Percentiles rank a stretch among this genome's conserved stretches.
Evolutionary conservation across 37 sponge, comb jelly and placozoan species (phyloP).

Genomic region (Aplysina aerophoba): DNA sequence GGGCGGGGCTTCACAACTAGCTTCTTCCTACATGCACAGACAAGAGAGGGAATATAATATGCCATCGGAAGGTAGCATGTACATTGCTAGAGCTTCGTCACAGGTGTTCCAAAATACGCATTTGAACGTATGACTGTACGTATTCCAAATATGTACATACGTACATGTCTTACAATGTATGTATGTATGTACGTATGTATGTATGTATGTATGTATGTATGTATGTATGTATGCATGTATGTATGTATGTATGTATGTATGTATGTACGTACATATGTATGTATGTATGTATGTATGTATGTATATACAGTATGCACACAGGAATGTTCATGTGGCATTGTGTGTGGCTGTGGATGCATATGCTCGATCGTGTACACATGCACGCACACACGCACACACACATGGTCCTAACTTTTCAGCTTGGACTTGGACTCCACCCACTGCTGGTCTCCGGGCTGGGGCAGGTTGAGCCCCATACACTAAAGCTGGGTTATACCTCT

Average conservation of each 20-base stretch:
- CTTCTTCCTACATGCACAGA: constrained; percentile 43
- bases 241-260: background rate
- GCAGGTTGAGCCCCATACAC: constrained; percentile 39
- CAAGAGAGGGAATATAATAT: background rate
- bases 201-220: too few relatives aligned
- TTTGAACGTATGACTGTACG: too few relatives aligned
- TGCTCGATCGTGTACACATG: too few relatives aligned
- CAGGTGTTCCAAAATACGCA: too few relatives aligned
- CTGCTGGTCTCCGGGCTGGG: background rate
- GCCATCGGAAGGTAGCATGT: background rate
- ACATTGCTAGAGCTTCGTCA: background rate
- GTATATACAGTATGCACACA: background rate
- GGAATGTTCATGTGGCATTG: background rate
- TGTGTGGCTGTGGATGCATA: background rate
- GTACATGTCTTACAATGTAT: too few relatives aligned
- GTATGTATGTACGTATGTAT: too few relatives aligned
- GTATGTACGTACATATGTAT: background rate
- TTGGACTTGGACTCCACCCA: constrained; percentile 23
- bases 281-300: background rate
- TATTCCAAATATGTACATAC: too few relatives aligned
- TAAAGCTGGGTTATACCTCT: constrained; percentile 42
- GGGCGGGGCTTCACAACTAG: constrained; percentile 37
- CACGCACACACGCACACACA: too few relatives aligned
- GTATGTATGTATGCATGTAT: too few relatives aligned
- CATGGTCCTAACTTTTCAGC: too few relatives aligned